Evolutionary conservation across 2,113 vertebrate genomes (phyloP).

Genomic region (Micronycteris hirsuta): DNA sequence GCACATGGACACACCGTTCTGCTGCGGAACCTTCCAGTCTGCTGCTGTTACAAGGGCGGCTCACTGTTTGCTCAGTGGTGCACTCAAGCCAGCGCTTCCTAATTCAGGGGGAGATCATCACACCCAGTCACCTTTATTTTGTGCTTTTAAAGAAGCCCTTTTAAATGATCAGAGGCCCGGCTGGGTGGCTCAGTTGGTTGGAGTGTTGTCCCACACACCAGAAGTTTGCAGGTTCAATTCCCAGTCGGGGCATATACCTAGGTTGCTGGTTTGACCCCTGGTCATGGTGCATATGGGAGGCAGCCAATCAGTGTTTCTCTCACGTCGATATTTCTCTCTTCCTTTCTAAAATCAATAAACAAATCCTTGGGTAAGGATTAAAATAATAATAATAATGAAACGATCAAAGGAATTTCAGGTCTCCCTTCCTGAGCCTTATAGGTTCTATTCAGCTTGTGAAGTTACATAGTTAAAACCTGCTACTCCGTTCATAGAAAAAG

Average conservation of each 20-base stretch:
- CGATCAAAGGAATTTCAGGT: conserved; percentile 23
- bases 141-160: conserved; percentile 25
- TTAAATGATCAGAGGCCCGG: not conserved
- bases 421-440: not conserved
- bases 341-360: no score
- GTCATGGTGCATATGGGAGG: no score
- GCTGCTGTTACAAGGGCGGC: not conserved
- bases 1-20: not conserved
- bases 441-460: not conserved
- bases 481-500: not conserved
- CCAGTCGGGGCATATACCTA: no score
- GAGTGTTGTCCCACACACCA: no score
- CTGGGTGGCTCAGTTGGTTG: no score
- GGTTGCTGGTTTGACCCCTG: no score
- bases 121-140: not conserved
- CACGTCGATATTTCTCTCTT: no score
- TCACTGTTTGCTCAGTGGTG: not conserved
- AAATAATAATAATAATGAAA: not conserved
- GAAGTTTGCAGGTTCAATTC: no score
- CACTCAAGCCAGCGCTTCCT: not conserved
- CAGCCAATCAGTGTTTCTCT: no score
- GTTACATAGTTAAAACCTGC: not conserved
- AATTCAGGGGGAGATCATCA: not conserved
- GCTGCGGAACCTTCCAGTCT: not conserved
- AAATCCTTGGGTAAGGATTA: no score